phyloP scores from a whole-genome alignment of 1,140 invertebrate genomes.

The Hylaeus volcanicus region DNA sequence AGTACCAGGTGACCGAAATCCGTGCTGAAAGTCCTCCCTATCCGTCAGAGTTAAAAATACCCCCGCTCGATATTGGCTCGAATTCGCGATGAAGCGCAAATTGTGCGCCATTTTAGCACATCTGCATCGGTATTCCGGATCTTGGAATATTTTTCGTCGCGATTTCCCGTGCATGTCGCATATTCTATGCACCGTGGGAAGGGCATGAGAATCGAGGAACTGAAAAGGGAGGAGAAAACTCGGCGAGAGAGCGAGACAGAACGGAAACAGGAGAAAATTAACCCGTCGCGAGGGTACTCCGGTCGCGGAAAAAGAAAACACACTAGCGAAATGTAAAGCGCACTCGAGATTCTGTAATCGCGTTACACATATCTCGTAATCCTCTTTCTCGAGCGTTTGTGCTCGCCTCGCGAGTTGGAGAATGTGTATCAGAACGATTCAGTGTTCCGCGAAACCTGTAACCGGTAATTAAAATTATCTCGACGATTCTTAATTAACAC shows the following conservation, averaged over 20 bases:
- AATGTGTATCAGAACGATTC: neutral
- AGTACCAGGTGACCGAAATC: neutral
- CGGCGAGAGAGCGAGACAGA: slow-evolving; percentile 6
- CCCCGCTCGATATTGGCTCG: neutral
- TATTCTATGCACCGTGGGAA: neutral
- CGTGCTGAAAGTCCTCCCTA: neutral
- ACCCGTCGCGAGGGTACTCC: slow-evolving; percentile 63
- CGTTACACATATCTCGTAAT: slow-evolving; percentile 57
- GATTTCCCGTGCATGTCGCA: neutral
- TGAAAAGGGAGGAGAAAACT: neutral
- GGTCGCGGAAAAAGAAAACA: slow-evolving; percentile 56
- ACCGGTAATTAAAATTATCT: neutral
- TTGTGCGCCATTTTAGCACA: neutral
- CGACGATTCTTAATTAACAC: too few relatives aligned
- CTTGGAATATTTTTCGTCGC: slow-evolving; percentile 12
- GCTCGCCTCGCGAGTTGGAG: neutral
- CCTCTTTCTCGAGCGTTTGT: slow-evolving; percentile 20
- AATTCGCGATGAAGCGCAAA: neutral
- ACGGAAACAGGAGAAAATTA: slow-evolving; percentile 64
- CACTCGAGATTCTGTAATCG: slow-evolving; percentile 63
- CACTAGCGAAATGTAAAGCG: slow-evolving; percentile 61
- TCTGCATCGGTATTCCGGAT: neutral
- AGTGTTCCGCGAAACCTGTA: neutral
- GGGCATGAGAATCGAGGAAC: neutral
- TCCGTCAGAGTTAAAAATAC: neutral